Conservation (phyloP, 2,888 invertebrate species). For the Habroteleia sp. region DNA sequence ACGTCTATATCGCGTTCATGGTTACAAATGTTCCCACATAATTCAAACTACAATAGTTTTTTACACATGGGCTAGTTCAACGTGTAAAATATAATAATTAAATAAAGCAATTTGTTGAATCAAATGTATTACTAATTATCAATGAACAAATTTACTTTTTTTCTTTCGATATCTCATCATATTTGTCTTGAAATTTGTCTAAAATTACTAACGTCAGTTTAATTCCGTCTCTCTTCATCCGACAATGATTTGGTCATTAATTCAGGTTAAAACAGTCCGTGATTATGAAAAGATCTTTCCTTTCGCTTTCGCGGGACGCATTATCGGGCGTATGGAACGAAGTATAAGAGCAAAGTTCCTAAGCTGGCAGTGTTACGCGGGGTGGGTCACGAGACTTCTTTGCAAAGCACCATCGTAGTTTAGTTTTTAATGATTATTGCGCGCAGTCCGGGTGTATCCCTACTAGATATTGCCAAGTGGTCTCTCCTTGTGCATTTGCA, state of each 20-base stretch:
- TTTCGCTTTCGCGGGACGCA: conserved; percentile 3
- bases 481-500: conserved; percentile 76
- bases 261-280: conserved; percentile 19
- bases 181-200: background rate
- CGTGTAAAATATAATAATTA: too few species aligned
- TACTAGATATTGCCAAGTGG: conserved; percentile 74
- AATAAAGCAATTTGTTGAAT: too few species aligned
- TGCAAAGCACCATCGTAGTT: conserved; percentile 67
- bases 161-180: too few species aligned
- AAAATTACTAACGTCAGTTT: conserved; percentile 6
- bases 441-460: conserved; percentile 68
- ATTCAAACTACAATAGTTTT: too few species aligned
- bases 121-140: too few species aligned
- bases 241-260: conserved; percentile 34
- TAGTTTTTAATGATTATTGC: conserved; percentile 80
- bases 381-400: conserved; percentile 50
- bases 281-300: conserved; percentile 45
- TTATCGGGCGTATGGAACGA: conserved; percentile 3
- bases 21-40: too few species aligned
- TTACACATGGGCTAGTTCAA: too few species aligned
- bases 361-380: conserved; percentile 36
- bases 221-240: conserved; percentile 10
- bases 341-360: conserved; percentile 40
- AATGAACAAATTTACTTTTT: too few species aligned
- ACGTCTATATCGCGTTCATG: too few species aligned